Evolutionary conservation across 1,140 invertebrate genomes (phyloP).

Genomic region (Rhyacophila brunnea): DNA sequence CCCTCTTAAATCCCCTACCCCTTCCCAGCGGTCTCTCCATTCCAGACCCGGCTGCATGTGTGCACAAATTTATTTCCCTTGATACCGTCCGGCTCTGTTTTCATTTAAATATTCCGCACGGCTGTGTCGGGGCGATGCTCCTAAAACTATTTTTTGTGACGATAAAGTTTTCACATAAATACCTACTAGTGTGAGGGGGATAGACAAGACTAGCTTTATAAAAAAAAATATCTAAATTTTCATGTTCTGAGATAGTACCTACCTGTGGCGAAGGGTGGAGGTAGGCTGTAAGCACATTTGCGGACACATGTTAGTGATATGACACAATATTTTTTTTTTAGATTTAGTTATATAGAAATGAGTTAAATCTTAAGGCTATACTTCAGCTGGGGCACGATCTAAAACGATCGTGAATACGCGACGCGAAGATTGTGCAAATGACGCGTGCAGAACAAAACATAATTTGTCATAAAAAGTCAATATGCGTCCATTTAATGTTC

Average conservation of each 20-base stretch:
- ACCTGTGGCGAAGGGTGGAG: no score
- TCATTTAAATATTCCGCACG: slow-evolving; percentile 34
- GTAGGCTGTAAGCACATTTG: no score
- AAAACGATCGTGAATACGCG: no score
- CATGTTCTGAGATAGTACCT: neutral
- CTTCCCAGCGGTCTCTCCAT: slow-evolving; percentile 1
- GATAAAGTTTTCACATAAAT: neutral
- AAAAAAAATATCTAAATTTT: neutral
- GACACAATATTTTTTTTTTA: no score
- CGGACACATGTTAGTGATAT: no score
- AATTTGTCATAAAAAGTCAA: no score
- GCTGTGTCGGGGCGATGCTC: slow-evolving; percentile 4
- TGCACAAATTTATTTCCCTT: slow-evolving; percentile 34
- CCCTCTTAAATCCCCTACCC: neutral
- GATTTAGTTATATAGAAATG: no score
- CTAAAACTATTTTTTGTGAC: neutral
- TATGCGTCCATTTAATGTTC: no score
- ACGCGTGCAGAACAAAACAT: no score
- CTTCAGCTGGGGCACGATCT: no score
- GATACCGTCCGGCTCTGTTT: slow-evolving; percentile 32
- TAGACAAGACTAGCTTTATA: neutral
- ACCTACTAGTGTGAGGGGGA: neutral
- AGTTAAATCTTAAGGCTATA: no score
- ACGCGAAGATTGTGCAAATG: no score
- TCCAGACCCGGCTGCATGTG: slow-evolving; percentile 17